Base-by-base conservation (phyloP, 2,888 invertebrate genomes). In the Oscheius sp. region DNA sequence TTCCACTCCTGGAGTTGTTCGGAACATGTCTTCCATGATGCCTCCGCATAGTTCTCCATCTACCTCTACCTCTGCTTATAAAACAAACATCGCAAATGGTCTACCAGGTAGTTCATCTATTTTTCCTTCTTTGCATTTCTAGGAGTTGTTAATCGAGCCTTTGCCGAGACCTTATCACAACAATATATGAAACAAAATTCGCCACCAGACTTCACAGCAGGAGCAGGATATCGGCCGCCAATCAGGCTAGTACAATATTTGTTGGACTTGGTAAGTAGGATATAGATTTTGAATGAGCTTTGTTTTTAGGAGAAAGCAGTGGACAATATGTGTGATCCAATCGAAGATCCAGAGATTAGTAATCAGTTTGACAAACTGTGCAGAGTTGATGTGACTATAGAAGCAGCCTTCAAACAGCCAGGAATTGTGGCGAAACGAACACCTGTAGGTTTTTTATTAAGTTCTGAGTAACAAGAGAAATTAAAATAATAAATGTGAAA, bases 371-470 rank as follows among this genome's bases (percentile, higher is more conserved):
- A 78, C 65, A 67, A 74, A 49, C 50, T 80, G 41, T 80, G 80
- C 61, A 50, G 80, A 14, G 80, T 80, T 6, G 79, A 80, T 66
- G 80, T 80, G 24, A 78, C 80, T 0, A 80, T 80, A n/a, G 80
- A 80, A 36, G 71, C 71, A 0, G 79, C 80, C 6, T 80, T 80
- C 59, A 65, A 66, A 44, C 73, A 79, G 14, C 80, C 80, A 1
- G 80, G 78, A 54, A 68, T 79, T 20, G 80, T 80, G 0, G 80
- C 80, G 9, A 80, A 78, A 38, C 44, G 80, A 57, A 80, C 80
- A 26, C 75, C 75, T 75, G 77, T n/a, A 41, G 74, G 63, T 33
- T 12, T n/a, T n/a, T n/a, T n/a, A n/a, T n/a, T n/a, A n/a, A n/a
- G n/a, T n/a, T n/a, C n/a, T n/a, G n/a, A n/a, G n/a, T n/a, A n/a